Base-by-base conservation (phyloP, 2,797 vertebrate genomes). In the Thunnus albacares region DNA sequence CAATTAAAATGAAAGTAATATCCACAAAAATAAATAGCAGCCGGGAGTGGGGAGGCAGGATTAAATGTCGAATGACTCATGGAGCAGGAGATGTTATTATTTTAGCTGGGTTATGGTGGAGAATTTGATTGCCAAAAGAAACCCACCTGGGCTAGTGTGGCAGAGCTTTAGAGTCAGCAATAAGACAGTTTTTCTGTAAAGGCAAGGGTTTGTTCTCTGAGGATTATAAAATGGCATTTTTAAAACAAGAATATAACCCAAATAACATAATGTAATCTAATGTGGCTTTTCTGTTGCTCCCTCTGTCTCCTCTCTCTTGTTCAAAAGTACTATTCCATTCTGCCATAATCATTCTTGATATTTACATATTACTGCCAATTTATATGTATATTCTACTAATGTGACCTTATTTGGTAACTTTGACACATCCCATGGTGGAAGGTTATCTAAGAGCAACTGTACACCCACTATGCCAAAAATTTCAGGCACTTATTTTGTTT, bases 1-100 rank as follows among this genome's bases (percentile, higher is more conserved):
- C 41, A 70, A 71, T 69, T 71, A 75, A 75, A 62, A 60, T 53
- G 26, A 57, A 68, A 77, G 77, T 33, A 47, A 80, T 55, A 59
- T 56, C 45, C 22, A 57, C 38, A 47, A 43, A 57, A 82, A 73
- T 61, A 55, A 71, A 74, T 12, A 71, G 51, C 47, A 69, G 52
- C 33, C 71, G 56, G 3, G n/a, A 47, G 35, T 30, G 61, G 18
- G 47, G 24, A 35, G 41, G 64, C 10, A 5, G 22, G 73, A 26
- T 43, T 2, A 18, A 56, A n/a, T 1, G 6, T 58, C 12, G 67
- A 18, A 58, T 75, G 22, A 61, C 3, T 41, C n/a, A 22, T 24
- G 24, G 18, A 69, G 61, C 4, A 3, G 30, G 53, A 57, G 20
- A 45, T 61, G 47, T 28, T 63, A 45, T 66, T 71, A 56, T 66